Percentiles rank a stretch among this genome's conserved stretches.
Conservation (phyloP, 2,797 vertebrate species). For the Oreonectes daqikongensis region DNA sequence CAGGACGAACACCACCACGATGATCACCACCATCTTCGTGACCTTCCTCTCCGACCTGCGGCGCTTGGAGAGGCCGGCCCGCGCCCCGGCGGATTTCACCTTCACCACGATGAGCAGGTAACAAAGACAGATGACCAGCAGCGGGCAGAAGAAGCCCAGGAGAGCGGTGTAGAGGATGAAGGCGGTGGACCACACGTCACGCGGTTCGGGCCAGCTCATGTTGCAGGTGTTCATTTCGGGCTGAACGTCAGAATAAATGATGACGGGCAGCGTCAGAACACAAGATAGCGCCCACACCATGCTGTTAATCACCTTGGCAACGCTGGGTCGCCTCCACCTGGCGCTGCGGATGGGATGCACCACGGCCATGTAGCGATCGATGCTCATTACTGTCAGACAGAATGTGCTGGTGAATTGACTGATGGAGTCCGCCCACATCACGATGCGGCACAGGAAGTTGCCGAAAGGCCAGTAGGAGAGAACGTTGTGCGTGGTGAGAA, state of each 20-base stretch:
- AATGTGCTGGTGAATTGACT: conserved; percentile 96
- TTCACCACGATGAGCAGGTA: conserved; percentile 91
- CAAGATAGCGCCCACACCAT: conserved; percentile 87
- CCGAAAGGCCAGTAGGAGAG: conserved; percentile 93
- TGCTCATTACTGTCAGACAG: conserved; percentile 93
- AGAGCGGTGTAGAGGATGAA: conserved; percentile 92
- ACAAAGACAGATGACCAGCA: conserved; percentile 90
- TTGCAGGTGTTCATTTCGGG: conserved; percentile 85
- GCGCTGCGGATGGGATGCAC: conserved; percentile 89
- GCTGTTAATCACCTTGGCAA: conserved; percentile 84
- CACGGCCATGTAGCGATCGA: conserved; percentile 92
- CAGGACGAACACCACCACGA: conserved; percentile 89
- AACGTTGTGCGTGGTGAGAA: conserved; percentile 87
- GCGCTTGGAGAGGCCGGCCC: conserved; percentile 78
- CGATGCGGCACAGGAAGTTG: conserved; percentile 85
- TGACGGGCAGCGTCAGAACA: conserved; percentile 86
- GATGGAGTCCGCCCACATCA: conserved; percentile 87
- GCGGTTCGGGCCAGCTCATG: conserved; percentile 88
- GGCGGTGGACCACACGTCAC: conserved; percentile 77
- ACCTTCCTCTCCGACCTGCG: conserved; percentile 88
- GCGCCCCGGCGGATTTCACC: conserved; percentile 84
- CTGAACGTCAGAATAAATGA: conserved; percentile 86
- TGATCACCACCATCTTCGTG: conserved; percentile 94
- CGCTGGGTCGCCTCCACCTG: conserved; percentile 84
- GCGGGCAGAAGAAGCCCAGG: conserved; percentile 88